Conservation (phyloP, 2,888 invertebrate genomes). For the Nephrotoma guestfalica region DNA sequence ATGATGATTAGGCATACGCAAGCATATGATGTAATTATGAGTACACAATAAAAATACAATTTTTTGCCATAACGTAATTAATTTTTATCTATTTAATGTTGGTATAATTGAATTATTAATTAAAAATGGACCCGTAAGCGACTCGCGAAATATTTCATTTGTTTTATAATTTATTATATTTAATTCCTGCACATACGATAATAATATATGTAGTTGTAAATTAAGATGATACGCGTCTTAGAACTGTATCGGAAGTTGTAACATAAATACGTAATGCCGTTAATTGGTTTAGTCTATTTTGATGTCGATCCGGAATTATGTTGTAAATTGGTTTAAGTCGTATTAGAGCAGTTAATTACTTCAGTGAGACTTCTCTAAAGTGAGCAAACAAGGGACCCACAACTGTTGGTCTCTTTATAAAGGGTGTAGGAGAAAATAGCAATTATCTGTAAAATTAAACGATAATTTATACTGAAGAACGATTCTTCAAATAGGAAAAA, state of each 20-base stretch:
- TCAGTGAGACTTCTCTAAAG: no score
- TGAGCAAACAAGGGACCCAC: no score
- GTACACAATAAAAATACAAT: neutral
- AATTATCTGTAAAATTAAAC: no score
- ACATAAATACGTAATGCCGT: neutral
- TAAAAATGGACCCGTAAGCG: neutral
- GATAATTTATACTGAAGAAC: no score
- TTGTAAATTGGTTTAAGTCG: no score
- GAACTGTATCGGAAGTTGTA: neutral
- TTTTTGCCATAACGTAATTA: neutral
- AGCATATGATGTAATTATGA: neutral
- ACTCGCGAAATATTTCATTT: neutral
- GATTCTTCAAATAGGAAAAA: no score
- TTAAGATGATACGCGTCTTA: neutral
- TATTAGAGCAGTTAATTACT: no score
- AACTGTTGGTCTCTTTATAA: no score
- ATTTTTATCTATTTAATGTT: neutral
- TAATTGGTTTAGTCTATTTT: no score
- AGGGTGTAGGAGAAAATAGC: no score
- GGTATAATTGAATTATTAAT: neutral
- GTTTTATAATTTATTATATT: neutral
- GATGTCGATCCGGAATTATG: no score
- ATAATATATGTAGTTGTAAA: neutral
- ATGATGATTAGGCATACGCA: neutral
- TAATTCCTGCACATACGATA: neutral